Base-by-base conservation (phyloP, 1,140 invertebrate species). In the Heliothis virescens region DNA sequence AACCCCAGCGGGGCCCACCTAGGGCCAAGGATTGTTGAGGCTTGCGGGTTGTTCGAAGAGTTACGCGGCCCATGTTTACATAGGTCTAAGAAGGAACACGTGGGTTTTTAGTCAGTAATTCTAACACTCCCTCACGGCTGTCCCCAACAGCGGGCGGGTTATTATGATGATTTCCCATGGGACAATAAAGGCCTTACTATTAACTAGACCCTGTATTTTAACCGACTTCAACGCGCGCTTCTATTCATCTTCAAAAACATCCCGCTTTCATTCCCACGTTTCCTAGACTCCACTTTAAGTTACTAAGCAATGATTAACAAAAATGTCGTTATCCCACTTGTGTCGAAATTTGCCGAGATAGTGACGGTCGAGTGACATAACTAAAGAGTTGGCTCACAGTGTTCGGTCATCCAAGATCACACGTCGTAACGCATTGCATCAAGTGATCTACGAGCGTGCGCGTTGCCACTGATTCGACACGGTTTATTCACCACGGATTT, bases 351-450 rank as follows among this genome's bases (percentile, higher is more conserved):
- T 77, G 78, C 52, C 29, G 62, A 75, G 21, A 75, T 75, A 75
- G 62, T n/a, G 82, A 83, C n/a, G 84, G 84, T 83, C 82, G 82
- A 79, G n/a, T 83, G 82, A 83, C 80, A 78, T 82, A 83, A 83
- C 78, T 73, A 85, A 83, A n/a, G n/a, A 76, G 79, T 84, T 84
- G 79, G 73, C 81, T 80, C 84, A 76, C 41, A 79, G 72, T 84
- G 84, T 86, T 86, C 85, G 85, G 85, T 80, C 85, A 86, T 86
- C 85, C 83, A 79, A 82, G 73, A 79, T 80, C 62, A 74, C 63
- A 86, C n/a, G n/a, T n/a, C 84, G 84, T 84, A 86, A 86, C 83
- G 41, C 55, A 60, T 86, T 86, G 85, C 81, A 78, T 81, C 83
- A 82, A 82, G 59, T 71, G n/a, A 77, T 60, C 57, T 63, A 77